A percentile compares a stretch with the other conserved stretches of the same genome.
These are phyloP conservation scores for Chiloscyllium plagiosum DNA, from an alignment of 2,113 vertebrate species.

Conservation along the genomic window DNA sequence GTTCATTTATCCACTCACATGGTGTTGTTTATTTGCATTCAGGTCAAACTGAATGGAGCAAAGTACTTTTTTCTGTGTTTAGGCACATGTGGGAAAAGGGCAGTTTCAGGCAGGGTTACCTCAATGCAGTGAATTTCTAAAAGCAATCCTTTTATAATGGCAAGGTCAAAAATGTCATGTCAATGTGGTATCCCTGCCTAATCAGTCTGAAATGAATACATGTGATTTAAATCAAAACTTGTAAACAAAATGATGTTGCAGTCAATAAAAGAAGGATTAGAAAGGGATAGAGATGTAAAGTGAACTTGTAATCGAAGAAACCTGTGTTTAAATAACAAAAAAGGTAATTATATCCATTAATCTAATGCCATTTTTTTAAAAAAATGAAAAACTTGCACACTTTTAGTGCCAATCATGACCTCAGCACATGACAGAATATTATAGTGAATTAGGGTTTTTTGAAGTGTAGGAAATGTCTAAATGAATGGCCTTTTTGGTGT, in stretches of 20 bases:
- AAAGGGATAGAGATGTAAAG: background rate
- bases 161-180: background rate
- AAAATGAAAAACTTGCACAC: background rate
- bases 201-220: background rate
- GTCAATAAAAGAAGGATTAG: background rate
- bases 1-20: background rate
- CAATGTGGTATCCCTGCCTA: too few relatives aligned
- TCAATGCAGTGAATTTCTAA: background rate
- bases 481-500: background rate
- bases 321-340: background rate
- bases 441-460: background rate
- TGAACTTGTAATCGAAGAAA: background rate
- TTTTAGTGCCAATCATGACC: background rate
- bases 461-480: background rate
- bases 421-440: background rate
- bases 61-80: background rate
- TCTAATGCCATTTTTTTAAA: background rate
- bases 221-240: too few relatives aligned
- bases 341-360: background rate
- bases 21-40: background rate
- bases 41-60: background rate
- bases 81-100: background rate
- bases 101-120: background rate
- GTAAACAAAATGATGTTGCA: background rate
- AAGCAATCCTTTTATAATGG: background rate